Evolutionary conservation across 1,140 invertebrate species (phyloP).

Genomic region (Bombus confusus): DNA sequence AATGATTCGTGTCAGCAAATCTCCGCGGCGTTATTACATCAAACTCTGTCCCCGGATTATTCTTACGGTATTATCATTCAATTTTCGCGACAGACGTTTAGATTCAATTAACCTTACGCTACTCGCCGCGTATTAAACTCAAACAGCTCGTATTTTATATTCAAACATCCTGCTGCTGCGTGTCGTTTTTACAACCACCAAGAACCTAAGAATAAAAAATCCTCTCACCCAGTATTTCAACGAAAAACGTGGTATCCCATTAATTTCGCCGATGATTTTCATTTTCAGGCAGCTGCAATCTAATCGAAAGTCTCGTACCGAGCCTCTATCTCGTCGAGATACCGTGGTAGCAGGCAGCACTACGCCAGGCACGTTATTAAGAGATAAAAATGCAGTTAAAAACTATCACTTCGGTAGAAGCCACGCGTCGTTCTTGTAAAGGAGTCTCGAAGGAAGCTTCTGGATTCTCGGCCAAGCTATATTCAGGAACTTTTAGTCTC

Average conservation of each 20-base stretch:
- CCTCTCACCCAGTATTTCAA: neutral
- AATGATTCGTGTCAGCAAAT: neutral
- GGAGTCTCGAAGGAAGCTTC: neutral
- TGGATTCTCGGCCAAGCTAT: conserved; percentile 9
- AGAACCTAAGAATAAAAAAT: too few species aligned
- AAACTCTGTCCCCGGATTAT: neutral
- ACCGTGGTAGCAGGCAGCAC: neutral
- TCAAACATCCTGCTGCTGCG: neutral
- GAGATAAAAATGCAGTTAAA: conserved; percentile 49
- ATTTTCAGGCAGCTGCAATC: conserved; percentile 5
- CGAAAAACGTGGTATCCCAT: neutral
- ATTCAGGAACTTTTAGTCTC: conserved; percentile 6
- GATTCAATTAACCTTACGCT: conserved; percentile 28
- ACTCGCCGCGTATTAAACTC: conserved; percentile 22
- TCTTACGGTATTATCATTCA: conserved; percentile 8
- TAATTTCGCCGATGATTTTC: neutral
- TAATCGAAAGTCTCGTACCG: neutral
- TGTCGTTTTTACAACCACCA: neutral
- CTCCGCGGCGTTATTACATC: neutral
- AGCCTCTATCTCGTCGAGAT: neutral
- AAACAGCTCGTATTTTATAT: conserved; percentile 22
- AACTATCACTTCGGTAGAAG: conserved; percentile 16
- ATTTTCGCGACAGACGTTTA: conserved; percentile 35
- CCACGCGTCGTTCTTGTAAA: neutral
- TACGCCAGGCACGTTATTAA: conserved; percentile 13